Conservation (phyloP, 2,797 vertebrate species). For the Scyliorhinus canicula region DNA sequence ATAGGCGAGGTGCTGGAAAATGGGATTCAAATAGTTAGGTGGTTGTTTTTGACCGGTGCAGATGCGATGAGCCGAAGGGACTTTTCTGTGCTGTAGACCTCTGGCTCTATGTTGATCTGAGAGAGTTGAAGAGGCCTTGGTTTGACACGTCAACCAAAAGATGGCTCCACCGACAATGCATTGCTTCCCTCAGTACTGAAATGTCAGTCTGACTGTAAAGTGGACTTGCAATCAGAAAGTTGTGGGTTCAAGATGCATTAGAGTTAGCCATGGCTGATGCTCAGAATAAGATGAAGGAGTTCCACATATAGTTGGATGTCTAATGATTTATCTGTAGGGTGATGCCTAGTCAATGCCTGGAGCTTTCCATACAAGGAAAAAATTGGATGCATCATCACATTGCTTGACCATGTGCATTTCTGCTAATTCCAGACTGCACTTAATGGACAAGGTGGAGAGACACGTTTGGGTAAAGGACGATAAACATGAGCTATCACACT, state of each 20-base stretch:
- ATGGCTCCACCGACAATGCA: not conserved
- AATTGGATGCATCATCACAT: not conserved
- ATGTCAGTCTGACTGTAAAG: not conserved
- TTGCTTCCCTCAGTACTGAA: too few species aligned
- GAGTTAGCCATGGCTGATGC: not conserved
- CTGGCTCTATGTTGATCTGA: not conserved
- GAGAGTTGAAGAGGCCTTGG: not conserved
- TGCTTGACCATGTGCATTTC: not conserved
- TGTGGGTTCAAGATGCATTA: not conserved
- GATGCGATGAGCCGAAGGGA: too few species aligned
- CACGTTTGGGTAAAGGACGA: not conserved
- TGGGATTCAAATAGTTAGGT: too few species aligned
- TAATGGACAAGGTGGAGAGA: not conserved
- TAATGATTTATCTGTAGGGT: not conserved
- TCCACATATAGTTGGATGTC: not conserved
- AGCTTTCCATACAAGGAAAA: not conserved
- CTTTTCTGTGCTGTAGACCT: too few species aligned
- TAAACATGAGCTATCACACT: not conserved
- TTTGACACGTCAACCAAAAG: not conserved
- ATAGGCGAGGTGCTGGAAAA: too few species aligned
- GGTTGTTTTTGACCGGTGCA: too few species aligned
- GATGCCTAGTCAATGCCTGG: not conserved
- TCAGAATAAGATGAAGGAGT: not conserved
- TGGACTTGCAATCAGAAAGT: not conserved
- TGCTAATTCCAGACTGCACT: not conserved